Percentiles rank a stretch among this genome's conserved stretches.
These are phyloP conservation scores for Stenoptilia bipunctidactyla DNA, from an alignment of 2,888 invertebrate species.

Conservation along the genomic window DNA sequence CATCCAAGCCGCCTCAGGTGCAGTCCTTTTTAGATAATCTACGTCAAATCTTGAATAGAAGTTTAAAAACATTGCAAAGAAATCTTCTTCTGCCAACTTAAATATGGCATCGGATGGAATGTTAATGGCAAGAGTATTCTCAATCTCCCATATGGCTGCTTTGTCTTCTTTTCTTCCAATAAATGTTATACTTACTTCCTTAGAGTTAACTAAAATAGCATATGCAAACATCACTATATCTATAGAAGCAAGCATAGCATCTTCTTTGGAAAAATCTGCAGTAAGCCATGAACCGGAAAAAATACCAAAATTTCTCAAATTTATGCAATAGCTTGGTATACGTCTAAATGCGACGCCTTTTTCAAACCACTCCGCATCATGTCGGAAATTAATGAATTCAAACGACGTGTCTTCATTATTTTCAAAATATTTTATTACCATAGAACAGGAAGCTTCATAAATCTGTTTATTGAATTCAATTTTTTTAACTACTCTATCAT, in stretches of 20 bases:
- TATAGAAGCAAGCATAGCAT: conserved; percentile 23
- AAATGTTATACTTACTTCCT: conserved; percentile 13
- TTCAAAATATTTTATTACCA: background rate
- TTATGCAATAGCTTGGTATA: conserved; percentile 21
- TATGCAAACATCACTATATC: conserved; percentile 23
- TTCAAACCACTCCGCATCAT: conserved; percentile 18
- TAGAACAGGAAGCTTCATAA: background rate
- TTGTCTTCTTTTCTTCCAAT: conserved; percentile 15
- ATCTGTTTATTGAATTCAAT: conserved; percentile 6
- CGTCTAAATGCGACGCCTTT: conserved; percentile 18
- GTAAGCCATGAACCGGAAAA: conserved; percentile 19
- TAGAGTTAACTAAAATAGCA: conserved; percentile 19
- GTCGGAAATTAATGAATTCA: too few relatives aligned
- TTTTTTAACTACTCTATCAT: conserved; percentile 3
- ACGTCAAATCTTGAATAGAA: conserved; percentile 12
- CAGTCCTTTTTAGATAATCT: conserved; percentile 6
- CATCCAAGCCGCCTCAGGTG: conserved; percentile 15
- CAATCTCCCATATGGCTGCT: conserved; percentile 8
- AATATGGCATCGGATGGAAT: background rate
- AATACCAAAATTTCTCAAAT: conserved; percentile 18
- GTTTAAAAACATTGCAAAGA: conserved; percentile 6
- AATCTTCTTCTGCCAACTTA: background rate
- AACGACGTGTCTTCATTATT: background rate
- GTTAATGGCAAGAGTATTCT: conserved; percentile 1
- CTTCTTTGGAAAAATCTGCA: conserved; percentile 16